Conservation (phyloP, 53 echinoderm and acorn worm species). For the Actinopyga echinites region DNA sequence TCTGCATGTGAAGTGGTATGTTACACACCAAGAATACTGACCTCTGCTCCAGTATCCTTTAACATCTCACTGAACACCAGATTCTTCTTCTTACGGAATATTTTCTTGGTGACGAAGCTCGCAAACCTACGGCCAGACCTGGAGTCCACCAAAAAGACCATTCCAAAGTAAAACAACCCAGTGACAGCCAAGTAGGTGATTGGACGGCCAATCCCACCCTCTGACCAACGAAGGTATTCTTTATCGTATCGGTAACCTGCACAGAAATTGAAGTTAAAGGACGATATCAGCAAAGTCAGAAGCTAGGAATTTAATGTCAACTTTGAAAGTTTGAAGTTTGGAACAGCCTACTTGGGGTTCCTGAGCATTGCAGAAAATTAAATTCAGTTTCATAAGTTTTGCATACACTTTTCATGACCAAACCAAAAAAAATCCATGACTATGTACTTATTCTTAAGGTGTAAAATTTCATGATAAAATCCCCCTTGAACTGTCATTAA, state of each 20-base stretch:
- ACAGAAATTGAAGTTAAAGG: background rate
- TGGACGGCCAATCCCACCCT: slow-evolving; percentile 70
- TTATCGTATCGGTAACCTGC: slow-evolving; percentile 56
- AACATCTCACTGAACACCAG: slow-evolving; percentile 62
- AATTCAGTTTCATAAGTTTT: too few species aligned
- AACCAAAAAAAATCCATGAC: too few species aligned
- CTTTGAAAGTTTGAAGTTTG: too few species aligned
- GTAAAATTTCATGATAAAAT: too few species aligned
- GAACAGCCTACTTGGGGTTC: too few species aligned
- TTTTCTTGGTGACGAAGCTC: slow-evolving; percentile 24
- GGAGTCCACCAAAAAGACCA: slow-evolving; percentile 67
- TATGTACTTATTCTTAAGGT: too few species aligned
- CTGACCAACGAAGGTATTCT: slow-evolving; percentile 60
- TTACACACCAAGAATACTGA: background rate
- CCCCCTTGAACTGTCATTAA: too few species aligned
- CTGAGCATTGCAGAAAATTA: too few species aligned
- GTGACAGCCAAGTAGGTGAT: slow-evolving; percentile 56
- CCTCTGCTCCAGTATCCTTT: slow-evolving; percentile 50
- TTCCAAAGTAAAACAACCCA: slow-evolving; percentile 62
- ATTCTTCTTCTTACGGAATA: slow-evolving; percentile 44
- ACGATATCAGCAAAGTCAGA: too few species aligned
- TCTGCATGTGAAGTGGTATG: too few species aligned
- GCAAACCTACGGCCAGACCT: slow-evolving; percentile 19
- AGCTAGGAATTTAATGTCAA: too few species aligned
- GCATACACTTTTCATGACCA: too few species aligned